Conservation (phyloP, 2,113 vertebrate genomes). For the Podarcis muralis region DNA sequence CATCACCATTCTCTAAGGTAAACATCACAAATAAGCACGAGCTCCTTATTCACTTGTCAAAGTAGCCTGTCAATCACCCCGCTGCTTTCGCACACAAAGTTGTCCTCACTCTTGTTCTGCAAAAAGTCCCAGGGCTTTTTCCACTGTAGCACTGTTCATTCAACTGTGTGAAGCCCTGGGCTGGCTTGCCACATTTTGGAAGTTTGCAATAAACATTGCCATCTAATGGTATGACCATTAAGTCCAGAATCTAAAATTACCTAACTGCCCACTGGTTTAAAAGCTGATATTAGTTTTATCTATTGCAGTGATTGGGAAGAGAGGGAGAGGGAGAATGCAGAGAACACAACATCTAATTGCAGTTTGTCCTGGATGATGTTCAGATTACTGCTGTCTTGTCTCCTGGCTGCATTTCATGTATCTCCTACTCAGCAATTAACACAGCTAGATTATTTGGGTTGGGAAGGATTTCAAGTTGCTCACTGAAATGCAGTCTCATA, state of each 20-base stretch:
- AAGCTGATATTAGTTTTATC: background rate
- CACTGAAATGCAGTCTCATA: background rate
- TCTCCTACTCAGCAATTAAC: background rate
- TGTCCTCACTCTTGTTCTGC: no score
- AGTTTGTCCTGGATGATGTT: conserved; percentile 2
- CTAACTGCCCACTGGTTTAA: background rate
- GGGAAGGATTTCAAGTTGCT: background rate
- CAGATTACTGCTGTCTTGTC: background rate
- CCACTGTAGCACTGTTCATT: no score
- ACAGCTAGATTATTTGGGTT: conserved; percentile 21
- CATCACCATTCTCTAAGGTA: no score
- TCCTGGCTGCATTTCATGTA: conserved; percentile 14
- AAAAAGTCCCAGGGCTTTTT: no score
- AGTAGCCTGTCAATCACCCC: no score
- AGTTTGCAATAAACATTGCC: background rate
- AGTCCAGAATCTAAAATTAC: background rate
- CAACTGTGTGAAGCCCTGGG: no score
- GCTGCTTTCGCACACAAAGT: no score
- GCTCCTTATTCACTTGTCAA: no score
- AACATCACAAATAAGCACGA: no score
- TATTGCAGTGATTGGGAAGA: background rate
- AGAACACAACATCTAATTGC: conserved; percentile 12
- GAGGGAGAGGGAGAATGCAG: background rate
- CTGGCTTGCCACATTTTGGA: no score
- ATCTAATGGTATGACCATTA: background rate